A percentile compares a stretch with the other conserved stretches of the same genome.
Conservation (phyloP, 2,113 vertebrate genomes). For the Callorhinus ursinus region DNA sequence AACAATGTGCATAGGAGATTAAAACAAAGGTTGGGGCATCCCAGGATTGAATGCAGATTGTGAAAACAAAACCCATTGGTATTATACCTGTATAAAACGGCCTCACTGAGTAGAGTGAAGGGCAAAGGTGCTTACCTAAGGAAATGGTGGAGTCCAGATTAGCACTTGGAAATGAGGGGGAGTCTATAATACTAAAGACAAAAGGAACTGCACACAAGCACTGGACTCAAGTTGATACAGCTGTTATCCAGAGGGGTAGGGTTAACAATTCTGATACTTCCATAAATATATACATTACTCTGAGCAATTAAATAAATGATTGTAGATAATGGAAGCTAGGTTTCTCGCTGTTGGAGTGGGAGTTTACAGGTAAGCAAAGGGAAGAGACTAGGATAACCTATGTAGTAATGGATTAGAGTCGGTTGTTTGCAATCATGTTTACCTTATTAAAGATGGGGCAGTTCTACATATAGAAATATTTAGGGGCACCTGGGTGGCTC, state of each 20-base stretch:
- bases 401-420: not conserved
- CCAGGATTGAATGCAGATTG: not conserved
- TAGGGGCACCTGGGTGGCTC: too few species aligned
- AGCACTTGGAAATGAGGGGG: not conserved
- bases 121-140: not conserved
- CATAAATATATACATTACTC: not conserved
- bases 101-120: not conserved
- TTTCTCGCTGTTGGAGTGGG: not conserved
- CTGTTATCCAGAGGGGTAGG: not conserved
- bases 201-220: constrained; percentile 12
- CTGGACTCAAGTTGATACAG: not conserved
- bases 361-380: not conserved
- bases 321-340: not conserved
- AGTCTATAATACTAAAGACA: not conserved
- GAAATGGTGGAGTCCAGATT: not conserved
- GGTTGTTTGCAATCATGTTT: not conserved
- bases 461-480: not conserved
- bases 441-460: not conserved
- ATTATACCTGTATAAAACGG: not conserved
- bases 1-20: not conserved
- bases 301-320: not conserved
- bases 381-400: not conserved
- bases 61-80: not conserved
- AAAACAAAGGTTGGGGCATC: not conserved
- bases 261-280: not conserved